Percentiles rank a stretch among this genome's conserved stretches.
Conservation (phyloP, 2,113 vertebrate species). For the Anarrhichthys ocellatus region DNA sequence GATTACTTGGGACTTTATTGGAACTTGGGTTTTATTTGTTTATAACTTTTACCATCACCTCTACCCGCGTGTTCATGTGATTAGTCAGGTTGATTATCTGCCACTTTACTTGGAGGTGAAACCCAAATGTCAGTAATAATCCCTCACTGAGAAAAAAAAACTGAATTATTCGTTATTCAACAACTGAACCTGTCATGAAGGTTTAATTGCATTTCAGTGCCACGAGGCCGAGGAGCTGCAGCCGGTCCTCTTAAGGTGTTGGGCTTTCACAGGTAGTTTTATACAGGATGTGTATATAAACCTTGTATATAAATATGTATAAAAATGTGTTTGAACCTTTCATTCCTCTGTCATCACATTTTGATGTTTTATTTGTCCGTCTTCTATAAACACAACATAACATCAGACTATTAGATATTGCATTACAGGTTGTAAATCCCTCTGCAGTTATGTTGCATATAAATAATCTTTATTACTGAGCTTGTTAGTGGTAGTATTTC, state of each 20-base stretch:
- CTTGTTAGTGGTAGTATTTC: constrained; percentile 12
- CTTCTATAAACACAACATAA: neutral
- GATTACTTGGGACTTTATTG: constrained; percentile 8
- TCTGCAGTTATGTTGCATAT: constrained; percentile 7
- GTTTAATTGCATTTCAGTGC: neutral
- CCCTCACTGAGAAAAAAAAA: neutral
- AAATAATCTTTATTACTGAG: constrained; percentile 40
- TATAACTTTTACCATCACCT: too few species aligned
- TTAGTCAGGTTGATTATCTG: neutral
- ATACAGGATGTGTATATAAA: neutral
- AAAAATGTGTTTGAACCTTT: neutral
- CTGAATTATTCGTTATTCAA: neutral
- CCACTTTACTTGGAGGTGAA: neutral
- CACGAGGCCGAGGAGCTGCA: neutral
- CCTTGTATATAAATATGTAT: too few species aligned
- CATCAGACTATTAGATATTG: neutral
- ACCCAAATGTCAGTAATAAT: neutral
- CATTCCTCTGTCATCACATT: neutral
- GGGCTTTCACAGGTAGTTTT: neutral
- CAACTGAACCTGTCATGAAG: neutral
- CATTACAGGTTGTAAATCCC: constrained; percentile 16
- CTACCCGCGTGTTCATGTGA: neutral
- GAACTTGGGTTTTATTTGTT: neutral
- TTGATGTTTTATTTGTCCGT: constrained; percentile 26
- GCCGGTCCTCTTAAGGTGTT: neutral